Evolutionary conservation across 2,113 vertebrate species (phyloP).

Genomic region (Ginglymostoma cirratum): DNA sequence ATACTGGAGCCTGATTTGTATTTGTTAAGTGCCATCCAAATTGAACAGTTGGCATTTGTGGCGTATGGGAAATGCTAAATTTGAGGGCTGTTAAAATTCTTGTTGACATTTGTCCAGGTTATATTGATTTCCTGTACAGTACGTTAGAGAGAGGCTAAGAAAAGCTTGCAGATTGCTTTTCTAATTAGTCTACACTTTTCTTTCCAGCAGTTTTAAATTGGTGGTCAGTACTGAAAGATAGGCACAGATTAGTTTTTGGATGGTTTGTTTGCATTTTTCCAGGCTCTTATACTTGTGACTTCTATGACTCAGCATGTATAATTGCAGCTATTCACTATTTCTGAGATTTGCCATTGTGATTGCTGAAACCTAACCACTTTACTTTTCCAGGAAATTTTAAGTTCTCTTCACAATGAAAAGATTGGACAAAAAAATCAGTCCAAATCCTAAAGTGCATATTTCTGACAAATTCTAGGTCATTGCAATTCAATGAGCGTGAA

Average conservation of each 20-base stretch:
- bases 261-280: neutral
- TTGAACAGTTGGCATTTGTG: neutral
- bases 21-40: neutral
- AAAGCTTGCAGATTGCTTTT: neutral
- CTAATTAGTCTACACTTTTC: neutral
- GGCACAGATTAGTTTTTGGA: neutral
- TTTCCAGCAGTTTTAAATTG: neutral
- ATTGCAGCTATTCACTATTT: neutral
- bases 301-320: neutral
- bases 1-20: neutral
- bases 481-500: neutral
- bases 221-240: neutral
- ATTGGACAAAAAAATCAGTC: too few relatives aligned
- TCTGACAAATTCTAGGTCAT: neutral
- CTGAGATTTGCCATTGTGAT: neutral
- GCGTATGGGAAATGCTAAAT: neutral
- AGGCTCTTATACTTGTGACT: neutral
- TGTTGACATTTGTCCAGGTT: neutral
- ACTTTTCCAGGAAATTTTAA: neutral
- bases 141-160: neutral
- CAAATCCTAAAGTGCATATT: neutral
- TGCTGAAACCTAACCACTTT: neutral
- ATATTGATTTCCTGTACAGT: neutral
- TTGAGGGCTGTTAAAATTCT: neutral
- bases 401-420: neutral